These are phyloP conservation scores for Arctocebus calabarensis DNA, from an alignment of 2,797 vertebrate species.

Conservation along the genomic window DNA sequence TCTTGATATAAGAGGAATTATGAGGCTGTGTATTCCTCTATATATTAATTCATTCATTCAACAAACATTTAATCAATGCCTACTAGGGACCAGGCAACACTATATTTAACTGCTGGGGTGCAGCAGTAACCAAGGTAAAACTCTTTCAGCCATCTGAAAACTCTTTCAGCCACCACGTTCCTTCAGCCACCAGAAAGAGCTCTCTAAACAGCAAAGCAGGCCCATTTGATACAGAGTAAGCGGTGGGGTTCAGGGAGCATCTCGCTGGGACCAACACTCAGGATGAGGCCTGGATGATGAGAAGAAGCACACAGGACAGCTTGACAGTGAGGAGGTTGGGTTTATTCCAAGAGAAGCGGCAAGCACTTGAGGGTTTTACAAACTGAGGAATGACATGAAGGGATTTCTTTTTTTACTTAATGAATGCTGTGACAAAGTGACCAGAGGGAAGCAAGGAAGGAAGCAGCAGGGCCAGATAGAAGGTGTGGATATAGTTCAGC, in stretches of 20 bases:
- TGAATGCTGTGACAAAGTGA: neutral
- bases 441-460: neutral
- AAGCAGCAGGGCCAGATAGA: neutral
- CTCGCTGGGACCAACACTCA: neutral
- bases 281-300: neutral
- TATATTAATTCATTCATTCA: neutral
- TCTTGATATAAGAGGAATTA: neutral
- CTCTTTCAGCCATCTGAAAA: neutral
- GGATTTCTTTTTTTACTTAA: neutral
- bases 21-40: neutral
- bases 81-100: neutral
- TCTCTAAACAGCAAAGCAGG: neutral
- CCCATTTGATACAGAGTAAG: neutral
- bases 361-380: conserved; percentile 18
- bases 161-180: too few species aligned
- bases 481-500: neutral
- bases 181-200: neutral
- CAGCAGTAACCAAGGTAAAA: neutral
- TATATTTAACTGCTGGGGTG: neutral
- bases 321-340: neutral
- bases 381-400: neutral
- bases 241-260: neutral
- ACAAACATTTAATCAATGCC: neutral
- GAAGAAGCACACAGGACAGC: neutral
- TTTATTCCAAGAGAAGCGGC: neutral